Evolutionary conservation across 2,113 vertebrate genomes (phyloP), one percentile per base, ranked within the genome.

Genomic region (Dasyprocta punctata): DNA sequence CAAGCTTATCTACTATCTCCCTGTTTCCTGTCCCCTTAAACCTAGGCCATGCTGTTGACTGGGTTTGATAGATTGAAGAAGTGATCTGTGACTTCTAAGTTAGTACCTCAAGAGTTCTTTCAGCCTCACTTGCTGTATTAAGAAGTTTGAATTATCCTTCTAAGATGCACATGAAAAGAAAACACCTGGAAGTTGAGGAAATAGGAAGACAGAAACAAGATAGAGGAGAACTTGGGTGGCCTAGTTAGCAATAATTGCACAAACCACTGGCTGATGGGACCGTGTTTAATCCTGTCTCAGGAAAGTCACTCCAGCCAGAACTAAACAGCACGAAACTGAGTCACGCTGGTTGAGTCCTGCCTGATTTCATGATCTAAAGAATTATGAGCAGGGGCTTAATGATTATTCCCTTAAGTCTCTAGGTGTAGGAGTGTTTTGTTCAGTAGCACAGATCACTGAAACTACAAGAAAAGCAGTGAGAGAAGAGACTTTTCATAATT

Each of bases 121-220:
- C 17, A 60, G 0, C 11, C 4, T 56, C 14, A 10, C 41, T 16
- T 10, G 0, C 3, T 49, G 17, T 33, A 5, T 33, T 14, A 78
- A 67, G 13, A 49, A 93, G 17, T 38, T 24, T 87, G 33, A 30
- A 26, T 26, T 60, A 65, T 7, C 22, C 47, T 60, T 61, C 19
- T 54, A 89, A 86, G 5, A 54, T 49, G 4, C 11, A 5, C 61
- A 17, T 83, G 26, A 11, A 75, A 30, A 71, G 7, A 63, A 7
- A 73, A 3, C 9, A 65, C 2, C 26, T 67, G 47, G 30, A 86
- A 80, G 22, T 52, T 24, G 28, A 85, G 26, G 33, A 67, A 36
- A 85, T 61, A 47, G 69, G 3, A 20, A 63, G 30, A 87, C 10
- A 89, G 49, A 41, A 60, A 81, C 7, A 17, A 63, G 36, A n/a